phyloP scores from a whole-genome alignment of 2,888 invertebrate genomes.

The Andrena trimmerana region DNA sequence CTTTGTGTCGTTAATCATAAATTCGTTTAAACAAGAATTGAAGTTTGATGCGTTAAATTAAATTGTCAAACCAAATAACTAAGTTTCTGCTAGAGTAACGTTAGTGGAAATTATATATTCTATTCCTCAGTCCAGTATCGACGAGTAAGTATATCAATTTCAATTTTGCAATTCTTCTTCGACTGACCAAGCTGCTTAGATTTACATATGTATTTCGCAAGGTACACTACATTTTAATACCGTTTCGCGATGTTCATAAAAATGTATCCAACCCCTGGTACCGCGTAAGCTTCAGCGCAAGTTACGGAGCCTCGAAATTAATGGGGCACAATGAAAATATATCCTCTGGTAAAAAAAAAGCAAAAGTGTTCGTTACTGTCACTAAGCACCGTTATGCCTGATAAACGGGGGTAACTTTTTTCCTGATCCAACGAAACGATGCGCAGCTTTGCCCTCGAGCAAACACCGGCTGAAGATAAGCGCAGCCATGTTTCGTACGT shows the following conservation, averaged over 20 bases:
- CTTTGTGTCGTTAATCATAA: too few species aligned
- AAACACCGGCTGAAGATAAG: constrained; percentile 47
- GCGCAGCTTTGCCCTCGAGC: constrained; percentile 15
- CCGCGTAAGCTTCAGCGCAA: background rate
- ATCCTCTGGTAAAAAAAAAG: background rate
- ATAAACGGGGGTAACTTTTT: constrained; percentile 46
- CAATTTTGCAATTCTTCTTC: too few species aligned
- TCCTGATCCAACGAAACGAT: constrained; percentile 48
- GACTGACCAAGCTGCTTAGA: too few species aligned
- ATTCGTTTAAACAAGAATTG: too few species aligned
- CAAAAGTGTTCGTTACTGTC: constrained; percentile 11
- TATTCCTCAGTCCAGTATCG: too few species aligned
- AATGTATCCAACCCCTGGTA: background rate
- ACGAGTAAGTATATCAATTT: too few species aligned
- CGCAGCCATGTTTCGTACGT: constrained; percentile 42
- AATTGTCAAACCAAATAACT: too few species aligned
- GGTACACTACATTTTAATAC: background rate
- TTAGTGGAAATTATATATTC: too few species aligned
- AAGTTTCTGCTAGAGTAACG: too few species aligned
- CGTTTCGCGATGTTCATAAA: background rate
- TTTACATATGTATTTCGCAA: too few species aligned
- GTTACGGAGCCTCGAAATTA: constrained; percentile 5
- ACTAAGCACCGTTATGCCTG: constrained; percentile 27
- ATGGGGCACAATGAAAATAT: constrained; percentile 14
- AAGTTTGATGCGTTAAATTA: too few species aligned